A percentile compares a stretch with the other conserved stretches of the same genome.
These are phyloP conservation scores for Cyrtonyx montezumae DNA, from an alignment of 2,113 vertebrate species.

Conservation along the genomic window DNA sequence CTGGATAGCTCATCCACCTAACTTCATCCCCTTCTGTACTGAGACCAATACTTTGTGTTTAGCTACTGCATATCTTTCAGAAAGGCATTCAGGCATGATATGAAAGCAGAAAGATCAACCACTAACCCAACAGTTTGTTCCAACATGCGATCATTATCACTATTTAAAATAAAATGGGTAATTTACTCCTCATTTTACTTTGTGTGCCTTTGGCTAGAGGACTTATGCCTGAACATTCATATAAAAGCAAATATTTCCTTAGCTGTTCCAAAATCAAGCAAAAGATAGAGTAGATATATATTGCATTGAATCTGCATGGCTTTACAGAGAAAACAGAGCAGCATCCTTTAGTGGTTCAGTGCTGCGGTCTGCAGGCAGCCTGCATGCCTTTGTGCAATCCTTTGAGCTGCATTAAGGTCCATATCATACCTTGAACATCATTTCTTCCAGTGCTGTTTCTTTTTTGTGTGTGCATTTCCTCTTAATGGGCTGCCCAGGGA, in stretches of 20 bases:
- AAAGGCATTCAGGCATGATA: background rate
- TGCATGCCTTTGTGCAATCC: background rate
- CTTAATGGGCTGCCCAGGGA: too few species aligned
- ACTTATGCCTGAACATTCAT: background rate
- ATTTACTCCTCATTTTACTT: background rate
- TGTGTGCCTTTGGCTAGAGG: background rate
- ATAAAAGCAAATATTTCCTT: background rate
- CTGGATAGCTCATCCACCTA: background rate
- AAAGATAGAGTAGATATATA: background rate
- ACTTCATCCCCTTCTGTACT: background rate
- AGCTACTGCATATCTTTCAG: background rate
- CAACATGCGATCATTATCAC: background rate
- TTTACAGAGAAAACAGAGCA: background rate
- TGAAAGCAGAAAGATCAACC: background rate
- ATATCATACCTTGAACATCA: background rate
- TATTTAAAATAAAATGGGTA: background rate
- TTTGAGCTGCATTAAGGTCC: background rate
- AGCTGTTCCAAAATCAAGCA: background rate
- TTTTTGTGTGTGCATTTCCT: background rate
- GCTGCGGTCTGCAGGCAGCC: background rate
- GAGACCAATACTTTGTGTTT: background rate
- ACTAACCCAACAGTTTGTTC: background rate
- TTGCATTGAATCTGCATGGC: background rate
- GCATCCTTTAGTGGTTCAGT: background rate
- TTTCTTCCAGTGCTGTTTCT: background rate